phyloP scores from a whole-genome alignment of 2,797 vertebrate genomes.

The Rhinophrynus dorsalis region DNA sequence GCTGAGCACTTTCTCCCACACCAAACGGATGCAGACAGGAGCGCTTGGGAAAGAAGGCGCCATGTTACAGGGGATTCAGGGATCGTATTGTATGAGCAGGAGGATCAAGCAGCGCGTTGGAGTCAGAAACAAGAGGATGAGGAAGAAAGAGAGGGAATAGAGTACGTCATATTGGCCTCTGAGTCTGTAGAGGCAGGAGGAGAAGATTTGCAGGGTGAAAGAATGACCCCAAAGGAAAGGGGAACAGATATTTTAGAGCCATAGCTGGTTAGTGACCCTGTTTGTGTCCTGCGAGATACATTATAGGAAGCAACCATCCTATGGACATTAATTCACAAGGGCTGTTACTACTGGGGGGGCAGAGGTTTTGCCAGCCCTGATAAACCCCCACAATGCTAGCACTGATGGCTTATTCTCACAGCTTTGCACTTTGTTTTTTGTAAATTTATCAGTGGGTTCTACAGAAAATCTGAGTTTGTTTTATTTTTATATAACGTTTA shows the following conservation, averaged over 20 bases:
- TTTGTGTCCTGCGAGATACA: background rate
- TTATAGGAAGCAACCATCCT: too few species aligned
- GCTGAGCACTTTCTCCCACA: background rate
- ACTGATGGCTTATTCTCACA: conserved; percentile 42
- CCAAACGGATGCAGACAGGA: background rate
- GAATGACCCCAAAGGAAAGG: too few species aligned
- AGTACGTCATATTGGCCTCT: background rate
- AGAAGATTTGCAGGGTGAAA: too few species aligned
- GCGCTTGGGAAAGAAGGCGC: conserved; percentile 6
- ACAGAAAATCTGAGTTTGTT: conserved; percentile 1
- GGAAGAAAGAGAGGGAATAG: background rate
- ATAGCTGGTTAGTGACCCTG: background rate
- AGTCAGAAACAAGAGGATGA: background rate
- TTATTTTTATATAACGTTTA: conserved; percentile 27
- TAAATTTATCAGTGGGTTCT: conserved; percentile 14
- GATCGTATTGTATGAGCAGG: conserved; percentile 26
- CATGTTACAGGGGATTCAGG: conserved; percentile 36
- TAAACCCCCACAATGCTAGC: conserved; percentile 40
- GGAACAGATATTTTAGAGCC: too few species aligned
- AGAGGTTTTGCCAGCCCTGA: conserved; percentile 38
- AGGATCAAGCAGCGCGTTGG: background rate
- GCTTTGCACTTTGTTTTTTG: conserved; percentile 44
- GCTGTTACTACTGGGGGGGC: conserved; percentile 39
- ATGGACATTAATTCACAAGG: conserved; percentile 35
- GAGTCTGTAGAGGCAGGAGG: background rate